Conservation (phyloP, 64 coral and sea anemone species). For the Catalaphyllia jardinei region DNA sequence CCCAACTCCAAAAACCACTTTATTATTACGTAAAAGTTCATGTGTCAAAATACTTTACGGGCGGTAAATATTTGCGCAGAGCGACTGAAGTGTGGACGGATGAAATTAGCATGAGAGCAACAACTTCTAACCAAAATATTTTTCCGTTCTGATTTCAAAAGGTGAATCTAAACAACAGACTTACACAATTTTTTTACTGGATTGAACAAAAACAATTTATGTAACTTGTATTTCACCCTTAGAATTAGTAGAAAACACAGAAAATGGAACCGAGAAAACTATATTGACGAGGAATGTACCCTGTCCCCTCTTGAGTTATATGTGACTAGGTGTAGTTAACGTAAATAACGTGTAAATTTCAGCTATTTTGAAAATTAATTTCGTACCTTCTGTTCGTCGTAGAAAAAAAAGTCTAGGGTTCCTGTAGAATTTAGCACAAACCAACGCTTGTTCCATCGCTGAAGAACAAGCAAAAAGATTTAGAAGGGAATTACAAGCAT, state of each 20-base stretch:
- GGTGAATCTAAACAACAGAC: neutral
- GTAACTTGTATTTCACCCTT: neutral
- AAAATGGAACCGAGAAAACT: neutral
- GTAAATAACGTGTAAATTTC: slow-evolving; percentile 39
- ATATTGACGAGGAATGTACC: slow-evolving; percentile 17
- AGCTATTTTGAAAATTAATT: slow-evolving; percentile 30
- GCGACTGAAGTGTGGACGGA: neutral
- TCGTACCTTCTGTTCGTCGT: slow-evolving; percentile 72
- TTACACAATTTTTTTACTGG: neutral
- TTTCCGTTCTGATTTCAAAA: neutral
- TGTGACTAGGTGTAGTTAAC: neutral
- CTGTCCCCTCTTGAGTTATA: slow-evolving; percentile 12
- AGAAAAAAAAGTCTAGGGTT: slow-evolving; percentile 71
- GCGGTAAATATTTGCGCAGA: slow-evolving; percentile 18
- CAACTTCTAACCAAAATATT: slow-evolving; percentile 20
- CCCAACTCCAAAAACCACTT: neutral
- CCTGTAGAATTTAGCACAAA: slow-evolving; percentile 91
- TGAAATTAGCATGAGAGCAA: neutral
- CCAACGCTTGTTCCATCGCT: slow-evolving; percentile 97
- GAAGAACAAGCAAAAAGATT: slow-evolving; percentile 10
- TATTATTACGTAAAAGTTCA: slow-evolving; percentile 6
- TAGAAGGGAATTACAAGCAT: slow-evolving; percentile 19
- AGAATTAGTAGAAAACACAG: neutral
- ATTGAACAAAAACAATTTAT: slow-evolving; percentile 5
- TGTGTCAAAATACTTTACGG: slow-evolving; percentile 32